These are phyloP conservation scores for Thalassoma bifasciatum DNA, from an alignment of 2,113 vertebrate genomes.

Conservation along the genomic window DNA sequence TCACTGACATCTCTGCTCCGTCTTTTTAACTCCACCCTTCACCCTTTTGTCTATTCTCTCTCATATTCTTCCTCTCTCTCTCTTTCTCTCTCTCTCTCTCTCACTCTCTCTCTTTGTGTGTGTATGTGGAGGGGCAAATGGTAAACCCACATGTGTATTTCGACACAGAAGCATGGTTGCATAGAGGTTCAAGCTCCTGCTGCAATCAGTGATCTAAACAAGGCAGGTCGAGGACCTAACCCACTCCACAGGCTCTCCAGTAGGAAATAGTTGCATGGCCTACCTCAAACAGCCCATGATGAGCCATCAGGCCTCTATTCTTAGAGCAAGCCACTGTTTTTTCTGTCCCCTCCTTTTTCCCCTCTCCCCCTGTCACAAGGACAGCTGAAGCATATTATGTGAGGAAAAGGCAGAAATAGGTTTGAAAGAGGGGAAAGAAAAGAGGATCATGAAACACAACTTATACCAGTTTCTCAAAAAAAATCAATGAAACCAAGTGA, in stretches of 20 bases:
- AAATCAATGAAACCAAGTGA: not conserved
- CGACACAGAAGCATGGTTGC: conserved; percentile 6
- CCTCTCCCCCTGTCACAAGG: conserved; percentile 47
- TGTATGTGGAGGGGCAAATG: not conserved
- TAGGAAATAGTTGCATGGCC: conserved; percentile 46
- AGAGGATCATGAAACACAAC: not conserved
- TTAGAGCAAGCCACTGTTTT: conserved; percentile 60
- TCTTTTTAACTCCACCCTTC: too few relatives aligned
- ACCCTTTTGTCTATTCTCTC: too few relatives aligned
- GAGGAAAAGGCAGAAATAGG: conserved; percentile 14
- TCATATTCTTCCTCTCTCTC: too few relatives aligned
- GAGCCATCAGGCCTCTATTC: conserved; percentile 57
- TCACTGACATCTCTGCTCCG: too few relatives aligned
- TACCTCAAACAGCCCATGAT: conserved; percentile 43
- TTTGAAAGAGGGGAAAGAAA: not conserved
- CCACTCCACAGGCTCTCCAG: conserved; percentile 56
- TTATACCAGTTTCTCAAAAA: not conserved
- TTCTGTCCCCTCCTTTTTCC: not conserved
- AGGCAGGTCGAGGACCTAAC: conserved; percentile 43
- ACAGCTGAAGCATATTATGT: conserved; percentile 16
- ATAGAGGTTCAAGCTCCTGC: conserved; percentile 37
- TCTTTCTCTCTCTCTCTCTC: too few relatives aligned
- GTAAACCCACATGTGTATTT: not conserved
- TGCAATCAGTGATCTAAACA: conserved; percentile 62
- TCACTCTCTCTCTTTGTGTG: too few relatives aligned